These are phyloP conservation scores for Mobula birostris DNA, from an alignment of 2,113 vertebrate genomes.

Conservation along the genomic window DNA sequence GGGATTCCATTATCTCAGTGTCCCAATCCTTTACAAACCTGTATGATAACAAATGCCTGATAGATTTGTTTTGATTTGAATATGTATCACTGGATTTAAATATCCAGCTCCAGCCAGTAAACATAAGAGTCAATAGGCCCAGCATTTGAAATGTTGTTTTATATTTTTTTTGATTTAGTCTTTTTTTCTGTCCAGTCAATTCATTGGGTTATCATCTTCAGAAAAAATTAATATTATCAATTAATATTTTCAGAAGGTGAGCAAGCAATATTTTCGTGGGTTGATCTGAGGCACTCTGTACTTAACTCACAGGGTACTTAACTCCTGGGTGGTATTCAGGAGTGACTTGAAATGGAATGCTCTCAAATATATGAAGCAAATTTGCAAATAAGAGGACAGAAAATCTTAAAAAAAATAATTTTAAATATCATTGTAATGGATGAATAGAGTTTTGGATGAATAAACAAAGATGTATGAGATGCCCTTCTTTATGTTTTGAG, in stretches of 20 bases:
- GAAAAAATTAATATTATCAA: too few species aligned
- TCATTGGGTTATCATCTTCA: neutral
- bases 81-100: slow-evolving; percentile 23
- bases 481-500: neutral
- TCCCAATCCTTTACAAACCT: neutral
- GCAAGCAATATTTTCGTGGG: neutral
- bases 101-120: too few species aligned
- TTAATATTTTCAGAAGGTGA: neutral
- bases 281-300: neutral
- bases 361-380: neutral
- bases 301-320: neutral
- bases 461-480: neutral
- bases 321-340: neutral
- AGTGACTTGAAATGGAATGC: neutral
- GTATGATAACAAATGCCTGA: neutral
- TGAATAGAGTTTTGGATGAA: neutral
- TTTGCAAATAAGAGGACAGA: neutral
- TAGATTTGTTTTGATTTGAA: neutral
- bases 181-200: neutral
- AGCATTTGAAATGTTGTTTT: neutral
- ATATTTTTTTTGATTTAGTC: neutral
- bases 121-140: neutral
- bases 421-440: neutral
- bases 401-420: neutral
- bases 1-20: neutral